phyloP scores from a whole-genome alignment of 2,888 invertebrate species.

The Epinotia nisella region DNA sequence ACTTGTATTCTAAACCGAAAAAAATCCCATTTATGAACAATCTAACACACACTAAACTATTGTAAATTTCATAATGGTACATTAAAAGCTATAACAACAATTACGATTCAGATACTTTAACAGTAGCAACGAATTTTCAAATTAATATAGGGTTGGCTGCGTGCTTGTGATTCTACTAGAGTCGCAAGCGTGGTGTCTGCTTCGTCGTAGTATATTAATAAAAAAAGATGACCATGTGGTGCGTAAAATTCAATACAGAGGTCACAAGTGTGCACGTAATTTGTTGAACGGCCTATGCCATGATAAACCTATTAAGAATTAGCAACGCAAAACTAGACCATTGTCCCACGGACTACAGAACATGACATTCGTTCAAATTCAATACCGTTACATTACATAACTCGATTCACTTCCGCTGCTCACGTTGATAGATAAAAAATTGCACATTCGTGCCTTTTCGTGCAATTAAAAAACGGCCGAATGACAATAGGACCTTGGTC shows the following conservation, averaged over 20 bases:
- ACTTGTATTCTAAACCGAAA: too few relatives aligned
- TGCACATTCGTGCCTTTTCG: slow-evolving; percentile 43
- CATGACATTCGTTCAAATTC: slow-evolving; percentile 13
- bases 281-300: background rate
- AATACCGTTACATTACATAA: slow-evolving; percentile 27
- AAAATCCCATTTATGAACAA: too few relatives aligned
- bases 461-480: slow-evolving; percentile 40
- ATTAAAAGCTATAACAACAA: too few relatives aligned
- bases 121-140: too few relatives aligned
- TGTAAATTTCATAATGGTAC: too few relatives aligned
- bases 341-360: background rate
- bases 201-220: too few relatives aligned
- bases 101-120: too few relatives aligned
- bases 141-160: too few relatives aligned
- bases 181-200: too few relatives aligned
- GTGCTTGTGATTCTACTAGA: too few relatives aligned
- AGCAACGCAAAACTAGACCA: slow-evolving; percentile 5
- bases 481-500: slow-evolving; percentile 43
- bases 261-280: background rate
- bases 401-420: slow-evolving; percentile 30
- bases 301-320: slow-evolving; percentile 4
- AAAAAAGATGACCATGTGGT: background rate
- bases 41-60: too few relatives aligned
- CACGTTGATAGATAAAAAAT: slow-evolving; percentile 33
- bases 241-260: background rate